Base-by-base conservation (phyloP, 2,797 vertebrate genomes). In the Semaprochilodus insignis region DNA sequence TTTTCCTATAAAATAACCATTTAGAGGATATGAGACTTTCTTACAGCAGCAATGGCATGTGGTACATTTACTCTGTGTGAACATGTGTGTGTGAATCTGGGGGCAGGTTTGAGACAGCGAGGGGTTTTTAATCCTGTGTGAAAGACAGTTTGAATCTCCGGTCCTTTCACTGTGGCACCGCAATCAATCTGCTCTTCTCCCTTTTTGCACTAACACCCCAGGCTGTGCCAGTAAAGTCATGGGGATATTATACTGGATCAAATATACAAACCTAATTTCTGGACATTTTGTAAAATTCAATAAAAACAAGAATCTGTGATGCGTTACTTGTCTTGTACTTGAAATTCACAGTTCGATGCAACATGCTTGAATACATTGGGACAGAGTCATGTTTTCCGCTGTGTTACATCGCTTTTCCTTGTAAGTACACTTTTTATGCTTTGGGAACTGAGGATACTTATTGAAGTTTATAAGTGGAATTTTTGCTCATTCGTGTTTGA, bases 181-280 rank as follows among this genome's bases (percentile, higher is more conserved):
- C 92, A 89, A 94, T 93, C 92, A 94, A 93, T 94, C 90, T 87
- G 90, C 90, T 93, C 93, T 94, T 93, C 90, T 91, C 88, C 55
- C 25, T 80, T 81, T 88, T 83, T 87, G 90, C 88, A 76, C 85
- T 85, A 72, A 91, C 91, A 87, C 87, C 86, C 83, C 54, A 90
- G 92, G 91, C 72, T 87, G 89, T 90, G 83, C 88, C 51, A 91
- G 73, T 88, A 48, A 55, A 36, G 67, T 75, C 52, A 57, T 57
- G 19, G 59, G 70, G 71, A 17, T 70, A 34, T 57, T n/a, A 51
- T n/a, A 70, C 23, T 74, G n/a, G 77, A 44, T 44, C 65, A 40
- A 40, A 21, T 40, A 13, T 40, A n/a, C 17, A 36, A 21, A 5
- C 52, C 19, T 51, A 6, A 44, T 6, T 31, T 44, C 40, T 44